phyloP scores from a whole-genome alignment of 2,888 invertebrate genomes.

The Chymomyza caudatula region DNA sequence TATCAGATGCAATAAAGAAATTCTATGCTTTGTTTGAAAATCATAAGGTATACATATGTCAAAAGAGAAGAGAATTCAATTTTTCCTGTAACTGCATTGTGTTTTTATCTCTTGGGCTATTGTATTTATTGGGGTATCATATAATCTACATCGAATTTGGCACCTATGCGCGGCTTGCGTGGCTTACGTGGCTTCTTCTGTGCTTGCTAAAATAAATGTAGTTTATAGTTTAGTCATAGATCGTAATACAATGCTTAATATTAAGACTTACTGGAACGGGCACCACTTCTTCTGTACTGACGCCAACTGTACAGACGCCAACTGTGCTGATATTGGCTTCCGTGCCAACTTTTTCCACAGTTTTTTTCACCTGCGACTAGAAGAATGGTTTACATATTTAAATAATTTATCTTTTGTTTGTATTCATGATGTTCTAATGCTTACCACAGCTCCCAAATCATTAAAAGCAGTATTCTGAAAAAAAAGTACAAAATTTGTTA shows the following conservation, averaged over 20 bases:
- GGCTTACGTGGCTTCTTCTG: not conserved
- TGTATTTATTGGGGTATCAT: not conserved
- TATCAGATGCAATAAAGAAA: not conserved
- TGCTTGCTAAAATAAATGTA: not conserved
- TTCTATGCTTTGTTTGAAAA: not conserved
- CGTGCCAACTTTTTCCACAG: not conserved
- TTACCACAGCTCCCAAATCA: no score
- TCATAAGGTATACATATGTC: no score
- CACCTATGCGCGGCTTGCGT: not conserved
- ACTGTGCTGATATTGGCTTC: not conserved
- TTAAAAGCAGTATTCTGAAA: no score
- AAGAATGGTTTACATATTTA: no score
- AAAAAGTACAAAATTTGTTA: no score
- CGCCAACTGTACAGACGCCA: not conserved
- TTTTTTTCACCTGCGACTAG: not conserved
- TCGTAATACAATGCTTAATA: not conserved
- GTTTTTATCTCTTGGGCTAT: not conserved
- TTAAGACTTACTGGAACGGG: not conserved
- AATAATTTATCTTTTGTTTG: no score
- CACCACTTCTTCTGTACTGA: no score
- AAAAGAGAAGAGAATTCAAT: constrained; percentile 13
- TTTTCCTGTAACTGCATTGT: not conserved
- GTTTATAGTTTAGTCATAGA: not conserved
- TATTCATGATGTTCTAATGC: no score
- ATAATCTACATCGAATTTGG: not conserved